These are phyloP conservation scores for Nephotettix cincticeps DNA, from an alignment of 1,140 invertebrate species.

Conservation along the genomic window DNA sequence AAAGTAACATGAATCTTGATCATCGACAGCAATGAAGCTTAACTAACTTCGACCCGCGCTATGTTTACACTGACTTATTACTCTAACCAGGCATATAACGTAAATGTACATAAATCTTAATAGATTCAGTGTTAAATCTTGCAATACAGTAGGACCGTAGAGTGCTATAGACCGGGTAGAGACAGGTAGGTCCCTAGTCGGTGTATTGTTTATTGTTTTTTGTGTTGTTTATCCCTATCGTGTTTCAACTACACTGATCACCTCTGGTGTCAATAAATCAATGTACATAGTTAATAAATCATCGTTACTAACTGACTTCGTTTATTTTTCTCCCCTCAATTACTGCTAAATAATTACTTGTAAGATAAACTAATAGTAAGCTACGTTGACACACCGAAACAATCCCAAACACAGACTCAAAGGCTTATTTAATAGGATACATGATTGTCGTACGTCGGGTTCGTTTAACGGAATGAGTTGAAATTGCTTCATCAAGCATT, in stretches of 20 bases:
- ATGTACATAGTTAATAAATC: constrained; percentile 22
- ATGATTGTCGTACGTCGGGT: no score
- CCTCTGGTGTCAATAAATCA: constrained; percentile 8
- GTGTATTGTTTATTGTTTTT: no score
- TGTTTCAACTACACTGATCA: background rate
- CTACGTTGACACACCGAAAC: no score
- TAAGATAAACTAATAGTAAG: no score
- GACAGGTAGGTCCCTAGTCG: background rate
- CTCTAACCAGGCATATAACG: background rate
- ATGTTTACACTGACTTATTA: background rate
- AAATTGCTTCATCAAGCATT: no score
- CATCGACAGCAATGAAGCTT: background rate
- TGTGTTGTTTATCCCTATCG: background rate
- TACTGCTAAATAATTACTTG: no score
- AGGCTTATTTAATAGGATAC: no score
- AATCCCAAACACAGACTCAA: no score
- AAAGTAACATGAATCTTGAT: background rate
- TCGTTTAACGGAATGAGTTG: no score
- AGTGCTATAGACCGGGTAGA: background rate
- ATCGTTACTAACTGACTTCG: constrained; percentile 8
- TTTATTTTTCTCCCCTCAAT: no score
- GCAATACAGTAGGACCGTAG: background rate
- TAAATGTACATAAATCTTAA: background rate
- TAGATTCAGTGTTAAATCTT: background rate
- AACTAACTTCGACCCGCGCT: background rate